Base-by-base conservation (phyloP, 2,113 vertebrate species). In the Ariopsis seemanni region DNA sequence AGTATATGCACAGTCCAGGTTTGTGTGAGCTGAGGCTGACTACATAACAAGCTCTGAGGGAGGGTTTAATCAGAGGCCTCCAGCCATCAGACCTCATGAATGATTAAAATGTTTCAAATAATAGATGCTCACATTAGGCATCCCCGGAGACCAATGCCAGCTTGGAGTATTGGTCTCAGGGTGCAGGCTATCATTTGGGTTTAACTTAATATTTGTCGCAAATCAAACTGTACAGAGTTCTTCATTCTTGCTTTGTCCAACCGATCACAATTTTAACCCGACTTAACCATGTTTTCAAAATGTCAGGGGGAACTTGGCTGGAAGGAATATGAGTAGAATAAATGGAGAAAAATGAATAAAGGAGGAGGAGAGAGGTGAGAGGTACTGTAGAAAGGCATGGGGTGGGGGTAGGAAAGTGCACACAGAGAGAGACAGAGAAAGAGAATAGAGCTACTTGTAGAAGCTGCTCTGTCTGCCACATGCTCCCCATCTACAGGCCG, bases 21-120 rank as follows among this genome's bases (percentile, higher is more conserved):
- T 74, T 81, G 65, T 83, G 77, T 83, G 67, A 85, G 89, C 90
- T 87, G 83, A 85, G 87, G 89, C 71, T 85, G 60, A 87, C 65
- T 83, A 71, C 65, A 89, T 90, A 90, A 90, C 87, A 90, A 85
- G 89, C 90, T 88, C 88, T 85, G 27, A 87, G 90, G 89, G 85
- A 87, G 90, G 88, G 75, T 91, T 88, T 87, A 89, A 90, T 88
- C 89, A 80, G 85, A 58, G 77, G 82, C 90, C 83, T 85, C 85
- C 87, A 89, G 90, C 80, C 82, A 91, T 89, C 88, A 81, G 62
- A 52, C 85, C 87, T 88, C 90, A 91, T 91, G 85, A 91, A 91
- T 91, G 87, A 90, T 91, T 91, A 87, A 91, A 89, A 84, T 42
- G 9, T 86, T 86, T 88, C 86, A 86, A 88, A 91, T 88, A 85